phyloP scores from a whole-genome alignment of 2,888 invertebrate genomes.

The Schrankia costaestrigalis region DNA sequence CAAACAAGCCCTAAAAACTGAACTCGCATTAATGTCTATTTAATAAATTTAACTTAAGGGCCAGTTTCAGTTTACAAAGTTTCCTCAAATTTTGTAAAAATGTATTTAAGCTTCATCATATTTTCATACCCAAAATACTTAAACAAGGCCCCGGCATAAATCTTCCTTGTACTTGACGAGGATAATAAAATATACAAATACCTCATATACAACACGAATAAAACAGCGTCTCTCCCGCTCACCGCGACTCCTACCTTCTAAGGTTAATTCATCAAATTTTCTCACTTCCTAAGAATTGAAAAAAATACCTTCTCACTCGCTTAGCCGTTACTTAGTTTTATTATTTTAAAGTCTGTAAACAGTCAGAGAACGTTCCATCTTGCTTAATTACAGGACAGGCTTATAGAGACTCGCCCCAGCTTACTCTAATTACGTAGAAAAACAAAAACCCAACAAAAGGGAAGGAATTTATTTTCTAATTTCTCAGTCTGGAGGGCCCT shows the following conservation, averaged over 20 bases:
- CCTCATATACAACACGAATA: slow-evolving; percentile 21
- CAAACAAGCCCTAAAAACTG: no score
- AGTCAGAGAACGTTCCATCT: slow-evolving; percentile 57
- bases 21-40: no score
- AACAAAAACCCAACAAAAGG: slow-evolving; percentile 66
- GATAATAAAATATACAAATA: slow-evolving; percentile 35
- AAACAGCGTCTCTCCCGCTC: slow-evolving; percentile 12
- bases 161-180: slow-evolving; percentile 26
- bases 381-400: slow-evolving; percentile 69
- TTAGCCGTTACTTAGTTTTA: slow-evolving; percentile 57
- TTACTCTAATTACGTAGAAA: slow-evolving; percentile 73
- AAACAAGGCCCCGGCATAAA: slow-evolving; percentile 23
- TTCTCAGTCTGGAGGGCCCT: slow-evolving; percentile 53
- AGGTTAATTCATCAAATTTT: slow-evolving; percentile 37
- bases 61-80: no score
- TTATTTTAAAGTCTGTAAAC: slow-evolving; percentile 62
- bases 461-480: slow-evolving; percentile 68
- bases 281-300: slow-evolving; percentile 27
- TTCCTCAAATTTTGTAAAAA: no score
- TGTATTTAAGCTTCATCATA: slow-evolving; percentile 5
- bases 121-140: slow-evolving; percentile 17
- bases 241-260: slow-evolving; percentile 21
- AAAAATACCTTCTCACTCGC: slow-evolving; percentile 26
- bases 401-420: slow-evolving; percentile 51
- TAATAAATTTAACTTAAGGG: no score